Evolutionary conservation across 2,888 invertebrate species (phyloP), one percentile per base, ranked within the genome.

Genomic region (Eupithecia insigniata): DNA sequence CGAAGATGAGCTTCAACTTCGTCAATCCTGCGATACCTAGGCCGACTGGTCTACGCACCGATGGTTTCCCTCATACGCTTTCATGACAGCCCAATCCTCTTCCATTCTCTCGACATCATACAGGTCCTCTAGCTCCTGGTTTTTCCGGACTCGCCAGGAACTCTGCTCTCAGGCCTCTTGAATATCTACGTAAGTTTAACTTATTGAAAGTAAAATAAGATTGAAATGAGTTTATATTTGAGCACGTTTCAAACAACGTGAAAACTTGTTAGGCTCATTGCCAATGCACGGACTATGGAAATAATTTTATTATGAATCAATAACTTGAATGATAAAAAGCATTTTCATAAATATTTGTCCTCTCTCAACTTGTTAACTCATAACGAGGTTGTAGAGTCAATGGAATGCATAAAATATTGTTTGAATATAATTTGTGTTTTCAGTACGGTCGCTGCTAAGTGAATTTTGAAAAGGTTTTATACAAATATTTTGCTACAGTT

Each of bases 281-380:
- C 66, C 43, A 43, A 71, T 74, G 71, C 71, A 74, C 65, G 62
- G 70, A 67, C 58, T 67, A 87, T 89, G 81, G 83, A 81, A 81
- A 87, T 88, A 81, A 88, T 90, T 89, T 89, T 85, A 89, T 89
- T 90, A 91, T 91, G 91, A 90, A 91, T 91, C 88, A 85, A 85
- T 87, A 88, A 84, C 83, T 84, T 80, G 71, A 77, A 80, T 78
- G 84, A 85, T 87, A 85, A 84, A 69, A 77, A 71, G 66, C 6
- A 89, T 89, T 88, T 85, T 69, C 87, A 90, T 90, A 89, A 84
- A 83, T 80, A 84, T 51, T 84, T 82, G 79, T 85, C 82, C 77
- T 78, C 77, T 70, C 69, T 81, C 77, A 82, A 80, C 80, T 81
- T 70, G 67, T 81, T 77, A 82, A 80, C 80, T 81, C 80, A 81